Evolutionary conservation across 2,113 vertebrate species (phyloP).

Genomic region (Dendropsophus ebraccatus): DNA sequence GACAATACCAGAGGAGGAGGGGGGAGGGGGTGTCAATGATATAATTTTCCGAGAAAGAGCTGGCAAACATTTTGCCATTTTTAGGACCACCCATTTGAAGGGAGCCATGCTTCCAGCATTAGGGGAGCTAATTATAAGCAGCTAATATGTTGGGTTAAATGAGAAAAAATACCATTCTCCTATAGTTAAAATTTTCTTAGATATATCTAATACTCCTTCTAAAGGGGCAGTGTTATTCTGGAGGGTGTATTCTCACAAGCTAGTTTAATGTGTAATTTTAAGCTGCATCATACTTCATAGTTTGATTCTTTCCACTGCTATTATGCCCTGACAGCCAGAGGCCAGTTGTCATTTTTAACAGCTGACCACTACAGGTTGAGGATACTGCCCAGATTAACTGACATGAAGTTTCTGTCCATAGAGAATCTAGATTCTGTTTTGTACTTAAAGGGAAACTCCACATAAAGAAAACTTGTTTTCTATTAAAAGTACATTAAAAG

Average conservation of each 20-base stretch:
- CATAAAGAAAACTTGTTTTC: too few relatives aligned
- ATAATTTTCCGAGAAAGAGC: conserved; percentile 47
- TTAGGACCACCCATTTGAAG: conserved; percentile 42
- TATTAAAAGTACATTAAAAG: too few relatives aligned
- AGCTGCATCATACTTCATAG: too few relatives aligned
- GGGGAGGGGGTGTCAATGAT: conserved; percentile 26
- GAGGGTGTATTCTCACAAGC: background rate
- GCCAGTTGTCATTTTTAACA: too few relatives aligned
- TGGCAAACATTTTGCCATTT: conserved; percentile 22
- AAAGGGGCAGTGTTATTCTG: background rate
- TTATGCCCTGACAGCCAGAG: too few relatives aligned
- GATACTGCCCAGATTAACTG: too few relatives aligned
- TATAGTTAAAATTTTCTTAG: background rate
- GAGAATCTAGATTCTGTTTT: too few relatives aligned
- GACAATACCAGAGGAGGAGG: conserved; percentile 49
- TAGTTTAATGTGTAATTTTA: too few relatives aligned
- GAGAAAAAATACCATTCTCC: background rate
- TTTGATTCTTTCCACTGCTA: too few relatives aligned
- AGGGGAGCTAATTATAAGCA: background rate
- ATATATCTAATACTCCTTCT: background rate
- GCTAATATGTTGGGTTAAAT: background rate
- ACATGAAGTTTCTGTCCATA: too few relatives aligned
- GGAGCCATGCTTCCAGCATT: background rate
- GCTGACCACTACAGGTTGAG: too few relatives aligned
- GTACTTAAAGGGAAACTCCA: too few relatives aligned